A percentile compares a stretch with the other conserved stretches of the same genome.
Conservation (phyloP, 2,113 vertebrate species). For the Galbula dea region DNA sequence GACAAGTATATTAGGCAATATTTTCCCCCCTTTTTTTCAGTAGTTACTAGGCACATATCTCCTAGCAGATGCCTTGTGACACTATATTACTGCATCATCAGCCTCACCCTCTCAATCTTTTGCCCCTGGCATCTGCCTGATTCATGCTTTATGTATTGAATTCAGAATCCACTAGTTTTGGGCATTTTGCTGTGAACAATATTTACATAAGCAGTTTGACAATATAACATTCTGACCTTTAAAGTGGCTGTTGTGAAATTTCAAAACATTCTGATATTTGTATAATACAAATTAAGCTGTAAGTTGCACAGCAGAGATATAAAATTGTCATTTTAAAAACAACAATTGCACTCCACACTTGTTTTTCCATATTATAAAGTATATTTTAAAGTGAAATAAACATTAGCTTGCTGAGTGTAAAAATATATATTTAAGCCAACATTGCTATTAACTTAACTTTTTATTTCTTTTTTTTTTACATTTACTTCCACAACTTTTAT, state of each 20-base stretch:
- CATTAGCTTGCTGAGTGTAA: background rate
- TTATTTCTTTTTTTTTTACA: background rate
- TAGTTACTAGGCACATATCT: constrained; percentile 70
- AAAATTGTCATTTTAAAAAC: background rate
- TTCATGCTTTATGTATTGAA: background rate
- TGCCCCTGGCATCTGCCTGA: background rate
- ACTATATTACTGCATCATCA: constrained; percentile 65
- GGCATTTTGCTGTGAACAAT: background rate
- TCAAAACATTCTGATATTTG: background rate
- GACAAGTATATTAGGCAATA: constrained; percentile 63
- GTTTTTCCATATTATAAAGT: background rate
- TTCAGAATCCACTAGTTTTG: background rate
- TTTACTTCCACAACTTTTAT: background rate
- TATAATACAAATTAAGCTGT: background rate
- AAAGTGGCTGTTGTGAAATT: background rate
- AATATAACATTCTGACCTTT: constrained; percentile 27
- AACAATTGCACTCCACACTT: background rate
- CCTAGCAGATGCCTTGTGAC: constrained; percentile 68
- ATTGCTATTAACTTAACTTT: background rate
- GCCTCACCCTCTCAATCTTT: constrained; percentile 4
- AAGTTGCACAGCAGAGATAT: background rate
- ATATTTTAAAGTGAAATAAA: background rate
- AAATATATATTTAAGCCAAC: background rate
- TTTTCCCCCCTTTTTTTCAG: background rate
- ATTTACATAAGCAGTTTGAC: constrained; percentile 18